Conservation (phyloP, 2,797 vertebrate species). For the Falco concolor region DNA sequence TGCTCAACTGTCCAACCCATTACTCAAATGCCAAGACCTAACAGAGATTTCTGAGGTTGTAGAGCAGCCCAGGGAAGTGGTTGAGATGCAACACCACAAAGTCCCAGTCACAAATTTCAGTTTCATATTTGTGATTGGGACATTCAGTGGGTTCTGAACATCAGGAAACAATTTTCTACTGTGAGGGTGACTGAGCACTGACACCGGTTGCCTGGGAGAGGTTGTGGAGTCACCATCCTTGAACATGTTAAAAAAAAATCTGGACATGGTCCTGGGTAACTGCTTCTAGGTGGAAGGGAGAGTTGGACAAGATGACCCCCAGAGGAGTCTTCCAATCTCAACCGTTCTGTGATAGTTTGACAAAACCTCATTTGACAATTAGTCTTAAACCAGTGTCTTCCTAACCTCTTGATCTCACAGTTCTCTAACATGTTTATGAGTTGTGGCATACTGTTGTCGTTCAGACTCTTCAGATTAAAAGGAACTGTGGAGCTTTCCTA, state of each 20-base stretch:
- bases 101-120: not conserved
- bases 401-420: not conserved
- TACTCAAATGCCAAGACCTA: too few species aligned
- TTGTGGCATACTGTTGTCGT: not conserved
- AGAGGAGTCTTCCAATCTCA: not conserved
- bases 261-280: not conserved
- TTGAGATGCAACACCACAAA: too few species aligned
- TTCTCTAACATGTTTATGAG: not conserved
- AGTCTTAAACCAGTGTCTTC: not conserved
- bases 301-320: not conserved
- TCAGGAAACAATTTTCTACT: not conserved
- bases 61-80: too few species aligned
- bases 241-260: not conserved
- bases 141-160: not conserved
- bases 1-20: too few species aligned
- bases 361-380: not conserved
- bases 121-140: not conserved
- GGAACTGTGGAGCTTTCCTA: not conserved
- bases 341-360: not conserved
- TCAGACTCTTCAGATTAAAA: not conserved
- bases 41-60: too few species aligned
- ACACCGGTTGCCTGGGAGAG: not conserved
- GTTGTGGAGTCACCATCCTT: not conserved
- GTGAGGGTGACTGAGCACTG: not conserved
- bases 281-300: rapidly evolving